Conservation (phyloP, 2,888 invertebrate genomes). For the Tricholauxania praeusta region DNA sequence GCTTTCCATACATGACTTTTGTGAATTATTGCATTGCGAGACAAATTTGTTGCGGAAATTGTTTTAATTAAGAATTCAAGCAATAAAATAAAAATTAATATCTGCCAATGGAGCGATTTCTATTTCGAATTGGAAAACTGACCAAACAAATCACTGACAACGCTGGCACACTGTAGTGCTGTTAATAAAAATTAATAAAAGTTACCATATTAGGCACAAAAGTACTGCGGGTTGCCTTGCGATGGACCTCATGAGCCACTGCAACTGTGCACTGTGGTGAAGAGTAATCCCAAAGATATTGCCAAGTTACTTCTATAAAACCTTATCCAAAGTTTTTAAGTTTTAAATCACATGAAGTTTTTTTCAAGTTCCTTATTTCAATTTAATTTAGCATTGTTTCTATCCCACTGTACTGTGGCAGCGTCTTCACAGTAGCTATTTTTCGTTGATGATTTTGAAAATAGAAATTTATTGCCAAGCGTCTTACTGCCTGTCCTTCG, state of each 20-base stretch:
- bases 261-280: too few species aligned
- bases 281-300: too few species aligned
- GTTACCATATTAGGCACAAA: conserved; percentile 7
- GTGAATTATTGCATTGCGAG: conserved; percentile 23
- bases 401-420: too few species aligned
- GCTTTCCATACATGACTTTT: not conserved
- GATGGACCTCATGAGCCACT: not conserved
- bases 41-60: conserved; percentile 26
- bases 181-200: conserved; percentile 23
- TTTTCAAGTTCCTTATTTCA: too few species aligned
- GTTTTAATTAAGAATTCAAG: conserved; percentile 19
- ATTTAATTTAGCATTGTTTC: too few species aligned
- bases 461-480: too few species aligned
- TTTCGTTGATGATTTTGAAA: too few species aligned
- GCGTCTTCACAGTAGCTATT: too few species aligned
- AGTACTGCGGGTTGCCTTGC: not conserved
- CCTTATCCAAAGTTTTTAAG: too few species aligned
- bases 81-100: conserved; percentile 4
- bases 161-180: not conserved
- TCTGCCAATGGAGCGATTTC: not conserved
- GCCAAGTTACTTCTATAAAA: too few species aligned
- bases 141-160: not conserved
- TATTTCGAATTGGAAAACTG: not conserved
- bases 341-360: too few species aligned
- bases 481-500: too few species aligned